Evolutionary conservation across 2,113 vertebrate species (phyloP).

Genomic region (Sander lucioperca): DNA sequence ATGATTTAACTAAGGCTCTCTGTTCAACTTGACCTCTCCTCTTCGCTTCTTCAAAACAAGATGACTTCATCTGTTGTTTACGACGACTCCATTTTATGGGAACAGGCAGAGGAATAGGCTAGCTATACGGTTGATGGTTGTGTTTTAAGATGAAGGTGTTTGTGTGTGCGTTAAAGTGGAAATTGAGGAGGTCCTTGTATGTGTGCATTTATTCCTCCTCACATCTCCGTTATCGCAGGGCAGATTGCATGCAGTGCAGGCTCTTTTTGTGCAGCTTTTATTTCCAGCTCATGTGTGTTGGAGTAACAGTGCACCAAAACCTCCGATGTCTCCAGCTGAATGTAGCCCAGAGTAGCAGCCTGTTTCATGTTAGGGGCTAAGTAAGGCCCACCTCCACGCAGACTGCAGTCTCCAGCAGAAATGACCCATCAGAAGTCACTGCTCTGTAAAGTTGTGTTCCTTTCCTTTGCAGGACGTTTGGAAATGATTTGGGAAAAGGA

Average conservation of each 20-base stretch:
- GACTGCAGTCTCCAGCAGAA: slow-evolving; percentile 74
- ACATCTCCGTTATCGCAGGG: slow-evolving; percentile 21
- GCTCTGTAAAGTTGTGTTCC: slow-evolving; percentile 74
- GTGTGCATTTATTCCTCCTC: slow-evolving; percentile 5
- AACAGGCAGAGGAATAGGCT: slow-evolving; percentile 45
- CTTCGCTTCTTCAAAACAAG: slow-evolving; percentile 69
- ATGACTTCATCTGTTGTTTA: slow-evolving; percentile 79
- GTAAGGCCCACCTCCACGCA: slow-evolving; percentile 64
- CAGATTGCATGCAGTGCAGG: slow-evolving; percentile 25
- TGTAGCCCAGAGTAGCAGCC: slow-evolving; percentile 61
- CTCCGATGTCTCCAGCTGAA: slow-evolving; percentile 39
- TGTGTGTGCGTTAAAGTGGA: slow-evolving; percentile 40
- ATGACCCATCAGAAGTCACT: slow-evolving; percentile 79
- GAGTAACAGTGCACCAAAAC: slow-evolving; percentile 41
- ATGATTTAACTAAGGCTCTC: slow-evolving; percentile 80
- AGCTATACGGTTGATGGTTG: slow-evolving; percentile 25
- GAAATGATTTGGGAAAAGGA: slow-evolving; percentile 82
- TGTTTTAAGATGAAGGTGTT: slow-evolving; percentile 37
- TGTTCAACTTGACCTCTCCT: slow-evolving; percentile 72
- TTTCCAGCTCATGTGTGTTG: slow-evolving; percentile 41
- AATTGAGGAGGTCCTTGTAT: slow-evolving; percentile 22
- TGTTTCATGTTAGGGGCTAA: slow-evolving; percentile 72
- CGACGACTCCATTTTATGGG: slow-evolving; percentile 74
- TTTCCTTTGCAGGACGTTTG: slow-evolving; percentile 81
- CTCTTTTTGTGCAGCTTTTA: slow-evolving; percentile 42